A percentile compares a stretch with the other conserved stretches of the same genome.
phyloP scores from a whole-genome alignment of 2,888 invertebrate species.

The Dryobotodes eremita region DNA sequence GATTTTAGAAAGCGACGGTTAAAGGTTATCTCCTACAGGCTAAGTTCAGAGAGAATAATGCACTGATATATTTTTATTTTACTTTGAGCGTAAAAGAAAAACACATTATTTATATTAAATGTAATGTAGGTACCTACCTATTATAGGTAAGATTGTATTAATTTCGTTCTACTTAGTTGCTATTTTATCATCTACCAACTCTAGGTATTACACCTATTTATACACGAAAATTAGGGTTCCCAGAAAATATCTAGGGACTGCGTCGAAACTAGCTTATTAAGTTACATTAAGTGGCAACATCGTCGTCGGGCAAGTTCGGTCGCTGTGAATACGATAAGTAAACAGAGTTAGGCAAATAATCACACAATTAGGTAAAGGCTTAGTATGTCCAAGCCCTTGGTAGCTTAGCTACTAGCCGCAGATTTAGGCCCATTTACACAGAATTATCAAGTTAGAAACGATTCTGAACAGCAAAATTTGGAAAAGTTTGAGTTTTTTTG shows the following conservation, averaged over 20 bases:
- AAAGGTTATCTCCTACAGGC: neutral
- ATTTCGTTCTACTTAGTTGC: neutral
- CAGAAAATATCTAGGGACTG: slow-evolving; percentile 43
- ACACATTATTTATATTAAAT: neutral
- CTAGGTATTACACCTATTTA: slow-evolving; percentile 17
- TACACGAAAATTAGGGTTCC: slow-evolving; percentile 41
- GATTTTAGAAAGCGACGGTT: neutral
- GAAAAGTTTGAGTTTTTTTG: neutral
- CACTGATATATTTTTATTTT: neutral
- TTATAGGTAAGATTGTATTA: neutral
- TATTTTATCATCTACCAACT: neutral
- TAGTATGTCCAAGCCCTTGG: slow-evolving; percentile 72
- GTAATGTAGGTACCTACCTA: neutral
- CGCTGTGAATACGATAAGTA: slow-evolving; percentile 81
- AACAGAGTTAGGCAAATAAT: slow-evolving; percentile 79
- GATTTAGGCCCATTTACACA: slow-evolving; percentile 20
- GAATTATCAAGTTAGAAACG: slow-evolving; percentile 1
- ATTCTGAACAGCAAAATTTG: neutral
- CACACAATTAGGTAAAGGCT: slow-evolving; percentile 81
- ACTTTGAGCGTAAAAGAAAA: neutral
- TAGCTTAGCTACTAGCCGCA: slow-evolving; percentile 61
- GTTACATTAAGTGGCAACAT: slow-evolving; percentile 62
- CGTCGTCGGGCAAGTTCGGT: slow-evolving; percentile 68
- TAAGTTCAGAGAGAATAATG: neutral
- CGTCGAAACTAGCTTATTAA: slow-evolving; percentile 51